Conservation (phyloP, 2,888 invertebrate genomes). For the Mantis religiosa region DNA sequence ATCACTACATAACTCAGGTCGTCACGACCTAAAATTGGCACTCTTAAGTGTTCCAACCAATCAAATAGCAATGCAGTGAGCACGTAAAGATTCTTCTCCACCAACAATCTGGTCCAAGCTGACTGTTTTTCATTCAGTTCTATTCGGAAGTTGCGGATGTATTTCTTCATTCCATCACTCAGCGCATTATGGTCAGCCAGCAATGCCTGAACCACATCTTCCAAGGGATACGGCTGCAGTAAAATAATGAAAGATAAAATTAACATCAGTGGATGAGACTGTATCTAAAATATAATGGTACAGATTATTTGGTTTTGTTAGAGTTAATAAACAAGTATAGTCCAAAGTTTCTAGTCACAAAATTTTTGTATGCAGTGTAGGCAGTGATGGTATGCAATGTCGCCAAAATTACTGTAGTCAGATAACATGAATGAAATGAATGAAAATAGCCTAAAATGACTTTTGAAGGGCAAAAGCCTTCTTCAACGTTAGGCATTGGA, state of each 20-base stretch:
- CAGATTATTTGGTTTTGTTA: too few species aligned
- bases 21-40: conserved; percentile 61
- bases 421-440: too few species aligned
- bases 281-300: too few species aligned
- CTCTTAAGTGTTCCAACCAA: conserved; percentile 72
- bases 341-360: too few species aligned
- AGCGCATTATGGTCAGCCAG: conserved; percentile 55
- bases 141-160: conserved; percentile 46
- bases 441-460: too few species aligned
- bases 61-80: conserved; percentile 64
- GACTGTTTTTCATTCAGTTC: conserved; percentile 64
- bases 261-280: neutral
- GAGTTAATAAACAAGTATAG: too few species aligned
- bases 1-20: conserved; percentile 64
- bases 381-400: too few species aligned
- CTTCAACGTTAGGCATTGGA: too few species aligned
- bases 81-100: conserved; percentile 60
- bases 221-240: conserved; percentile 32
- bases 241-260: neutral
- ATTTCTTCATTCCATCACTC: conserved; percentile 49
- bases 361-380: too few species aligned
- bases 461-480: too few species aligned
- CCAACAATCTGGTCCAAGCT: conserved; percentile 60
- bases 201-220: conserved; percentile 52
- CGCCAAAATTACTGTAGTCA: too few species aligned